A percentile compares a stretch with the other conserved stretches of the same genome.
phyloP scores from a whole-genome alignment of 2,113 vertebrate species.

The Vanacampus margaritifer region DNA sequence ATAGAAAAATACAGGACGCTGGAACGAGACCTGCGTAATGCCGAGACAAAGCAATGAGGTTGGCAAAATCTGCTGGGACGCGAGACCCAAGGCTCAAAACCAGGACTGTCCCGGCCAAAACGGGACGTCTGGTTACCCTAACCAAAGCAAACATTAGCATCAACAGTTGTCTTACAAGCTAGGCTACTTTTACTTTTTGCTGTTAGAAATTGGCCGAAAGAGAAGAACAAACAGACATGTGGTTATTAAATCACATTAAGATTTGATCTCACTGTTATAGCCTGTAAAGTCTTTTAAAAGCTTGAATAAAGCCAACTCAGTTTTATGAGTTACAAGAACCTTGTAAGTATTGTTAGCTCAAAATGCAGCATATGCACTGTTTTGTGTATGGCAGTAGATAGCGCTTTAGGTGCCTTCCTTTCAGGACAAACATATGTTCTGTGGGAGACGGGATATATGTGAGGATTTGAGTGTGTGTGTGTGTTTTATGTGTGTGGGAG shows the following conservation, averaged over 20 bases:
- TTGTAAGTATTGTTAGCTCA: background rate
- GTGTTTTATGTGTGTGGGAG: background rate
- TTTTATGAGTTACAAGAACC: too few species aligned
- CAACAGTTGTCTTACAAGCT: background rate
- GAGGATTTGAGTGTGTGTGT: slow-evolving; percentile 15
- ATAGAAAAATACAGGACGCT: too few species aligned
- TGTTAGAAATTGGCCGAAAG: background rate
- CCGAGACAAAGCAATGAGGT: too few species aligned
- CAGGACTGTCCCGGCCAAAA: too few species aligned
- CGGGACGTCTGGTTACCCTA: too few species aligned
- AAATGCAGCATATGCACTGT: background rate
- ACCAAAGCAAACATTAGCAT: background rate
- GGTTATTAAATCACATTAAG: too few species aligned
- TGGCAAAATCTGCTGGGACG: too few species aligned
- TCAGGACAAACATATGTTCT: background rate
- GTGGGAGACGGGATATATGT: background rate
- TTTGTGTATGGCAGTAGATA: too few species aligned
- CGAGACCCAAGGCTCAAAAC: too few species aligned
- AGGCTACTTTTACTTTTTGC: background rate
- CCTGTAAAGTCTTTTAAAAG: too few species aligned
- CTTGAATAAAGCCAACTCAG: background rate
- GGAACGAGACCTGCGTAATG: too few species aligned
- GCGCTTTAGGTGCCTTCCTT: background rate
- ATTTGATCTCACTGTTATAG: too few species aligned
- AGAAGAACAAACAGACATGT: background rate